phyloP scores from a whole-genome alignment of 2,113 vertebrate species.

The Chamaea fasciata region DNA sequence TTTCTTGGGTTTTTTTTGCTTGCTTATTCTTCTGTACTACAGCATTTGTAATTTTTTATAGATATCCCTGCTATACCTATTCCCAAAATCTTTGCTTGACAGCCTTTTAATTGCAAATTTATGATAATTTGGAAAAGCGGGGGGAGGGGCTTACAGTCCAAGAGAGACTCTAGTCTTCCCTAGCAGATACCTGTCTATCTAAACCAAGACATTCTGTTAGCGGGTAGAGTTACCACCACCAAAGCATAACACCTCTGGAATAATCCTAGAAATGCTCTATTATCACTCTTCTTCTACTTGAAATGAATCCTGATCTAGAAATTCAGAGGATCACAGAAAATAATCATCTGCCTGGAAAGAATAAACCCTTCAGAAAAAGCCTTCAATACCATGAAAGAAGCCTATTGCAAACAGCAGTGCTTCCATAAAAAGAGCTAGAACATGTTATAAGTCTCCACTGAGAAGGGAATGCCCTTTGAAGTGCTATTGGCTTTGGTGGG shows the following conservation, averaged over 20 bases:
- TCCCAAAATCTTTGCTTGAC: too few relatives aligned
- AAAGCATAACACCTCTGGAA: not conserved
- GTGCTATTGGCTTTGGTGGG: not conserved
- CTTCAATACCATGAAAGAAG: not conserved
- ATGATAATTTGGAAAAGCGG: too few relatives aligned
- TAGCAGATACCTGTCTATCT: too few relatives aligned
- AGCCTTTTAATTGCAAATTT: too few relatives aligned
- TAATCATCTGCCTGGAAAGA: not conserved
- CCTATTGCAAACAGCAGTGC: not conserved
- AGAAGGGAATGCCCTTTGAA: not conserved
- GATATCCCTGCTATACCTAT: too few relatives aligned
- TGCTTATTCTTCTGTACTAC: too few relatives aligned
- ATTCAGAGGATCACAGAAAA: not conserved
- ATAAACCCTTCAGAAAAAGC: not conserved
- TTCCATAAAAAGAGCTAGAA: not conserved
- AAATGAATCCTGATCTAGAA: not conserved
- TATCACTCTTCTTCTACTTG: not conserved
- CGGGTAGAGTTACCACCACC: not conserved
- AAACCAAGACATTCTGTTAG: too few relatives aligned
- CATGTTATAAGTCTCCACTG: not conserved
- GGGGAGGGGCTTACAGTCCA: too few relatives aligned
- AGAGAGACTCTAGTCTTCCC: too few relatives aligned
- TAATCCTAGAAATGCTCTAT: not conserved
- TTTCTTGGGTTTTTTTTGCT: too few relatives aligned
- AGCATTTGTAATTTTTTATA: too few relatives aligned